These are phyloP conservation scores for Probosciger aterrimus DNA, from an alignment of 2,113 vertebrate genomes.

Conservation along the genomic window DNA sequence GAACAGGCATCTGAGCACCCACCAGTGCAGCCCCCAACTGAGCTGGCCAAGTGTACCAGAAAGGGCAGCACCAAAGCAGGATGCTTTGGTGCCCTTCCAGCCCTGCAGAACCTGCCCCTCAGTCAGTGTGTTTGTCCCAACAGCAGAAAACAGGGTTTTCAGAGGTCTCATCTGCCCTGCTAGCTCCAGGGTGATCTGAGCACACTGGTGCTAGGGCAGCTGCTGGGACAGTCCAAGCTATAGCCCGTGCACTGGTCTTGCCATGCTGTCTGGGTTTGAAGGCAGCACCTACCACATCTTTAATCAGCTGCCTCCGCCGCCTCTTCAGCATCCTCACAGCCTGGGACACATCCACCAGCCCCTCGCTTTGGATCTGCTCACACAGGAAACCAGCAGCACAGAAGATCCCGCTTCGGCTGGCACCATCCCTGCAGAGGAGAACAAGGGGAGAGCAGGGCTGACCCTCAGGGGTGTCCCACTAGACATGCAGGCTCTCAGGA, in stretches of 20 bases:
- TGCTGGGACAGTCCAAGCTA: neutral
- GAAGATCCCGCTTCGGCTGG: conserved; percentile 55
- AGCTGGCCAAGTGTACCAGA: neutral
- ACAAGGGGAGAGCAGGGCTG: neutral
- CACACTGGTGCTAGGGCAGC: neutral
- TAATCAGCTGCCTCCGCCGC: conserved; percentile 28
- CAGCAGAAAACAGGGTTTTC: neutral
- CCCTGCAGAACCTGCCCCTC: neutral
- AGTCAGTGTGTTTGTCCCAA: neutral
- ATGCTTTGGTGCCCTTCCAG: neutral
- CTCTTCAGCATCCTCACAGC: conserved; percentile 50
- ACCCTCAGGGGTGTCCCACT: neutral
- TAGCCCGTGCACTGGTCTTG: neutral
- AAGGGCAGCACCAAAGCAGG: neutral
- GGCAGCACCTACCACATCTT: conserved; percentile 47
- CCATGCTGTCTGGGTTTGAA: neutral
- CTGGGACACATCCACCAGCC: conserved; percentile 62
- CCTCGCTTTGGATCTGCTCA: conserved; percentile 60
- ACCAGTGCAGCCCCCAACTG: neutral
- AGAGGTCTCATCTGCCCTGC: neutral
- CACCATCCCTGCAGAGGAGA: conserved; percentile 11
- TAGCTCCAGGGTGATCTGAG: neutral
- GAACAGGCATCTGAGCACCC: neutral
- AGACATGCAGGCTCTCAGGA: neutral
- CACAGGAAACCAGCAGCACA: conserved; percentile 58